Evolutionary conservation across 2,113 vertebrate genomes (phyloP).

Genomic region (Tonatia bakeri): DNA sequence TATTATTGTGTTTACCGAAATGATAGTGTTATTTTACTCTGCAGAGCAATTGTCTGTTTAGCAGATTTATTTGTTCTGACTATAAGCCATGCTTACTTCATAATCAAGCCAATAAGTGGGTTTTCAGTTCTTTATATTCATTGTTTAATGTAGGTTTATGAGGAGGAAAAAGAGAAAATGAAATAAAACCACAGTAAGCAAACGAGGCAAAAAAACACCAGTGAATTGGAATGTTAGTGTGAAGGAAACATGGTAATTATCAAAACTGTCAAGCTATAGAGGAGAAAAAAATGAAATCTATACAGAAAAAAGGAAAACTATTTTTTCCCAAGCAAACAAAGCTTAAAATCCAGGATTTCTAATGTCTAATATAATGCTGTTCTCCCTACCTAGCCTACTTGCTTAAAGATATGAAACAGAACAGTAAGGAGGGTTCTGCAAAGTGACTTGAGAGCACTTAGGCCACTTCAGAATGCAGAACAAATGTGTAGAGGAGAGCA

Average conservation of each 20-base stretch:
- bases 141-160: conserved; percentile 1
- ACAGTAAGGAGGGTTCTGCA: background rate
- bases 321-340: background rate
- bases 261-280: background rate
- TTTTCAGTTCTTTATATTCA: background rate
- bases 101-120: background rate
- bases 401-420: background rate
- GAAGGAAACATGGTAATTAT: background rate
- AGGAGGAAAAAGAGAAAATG: background rate
- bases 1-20: background rate
- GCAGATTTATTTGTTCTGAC: conserved; percentile 2
- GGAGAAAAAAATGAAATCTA: background rate
- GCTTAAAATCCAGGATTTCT: background rate
- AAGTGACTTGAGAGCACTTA: background rate
- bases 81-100: background rate
- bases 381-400: background rate
- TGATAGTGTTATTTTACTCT: background rate
- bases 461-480: background rate
- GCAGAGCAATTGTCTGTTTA: background rate
- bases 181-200: conserved; percentile 19
- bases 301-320: background rate
- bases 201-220: background rate
- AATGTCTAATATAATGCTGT: background rate
- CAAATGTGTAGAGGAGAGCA: background rate
- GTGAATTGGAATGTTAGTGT: background rate